Evolutionary conservation across 2,888 invertebrate species (phyloP).

Genomic region (Spisula solida): DNA sequence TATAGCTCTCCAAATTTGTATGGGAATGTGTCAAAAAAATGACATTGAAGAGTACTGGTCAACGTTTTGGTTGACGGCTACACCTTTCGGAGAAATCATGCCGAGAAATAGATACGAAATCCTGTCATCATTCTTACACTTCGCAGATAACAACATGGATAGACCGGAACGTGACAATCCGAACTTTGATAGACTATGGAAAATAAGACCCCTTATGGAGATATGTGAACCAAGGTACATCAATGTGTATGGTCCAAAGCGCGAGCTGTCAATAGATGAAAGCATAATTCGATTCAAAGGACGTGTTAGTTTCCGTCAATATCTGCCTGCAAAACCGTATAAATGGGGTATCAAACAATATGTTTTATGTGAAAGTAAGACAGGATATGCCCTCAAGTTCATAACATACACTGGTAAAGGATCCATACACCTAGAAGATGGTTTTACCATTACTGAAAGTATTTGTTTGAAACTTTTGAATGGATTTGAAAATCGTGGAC

Average conservation of each 20-base stretch:
- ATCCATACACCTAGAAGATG: not conserved
- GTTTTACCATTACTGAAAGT: slow-evolving; percentile 49
- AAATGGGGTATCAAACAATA: not conserved
- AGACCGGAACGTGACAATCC: not conserved
- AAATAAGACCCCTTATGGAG: slow-evolving; percentile 21
- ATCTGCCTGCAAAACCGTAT: slow-evolving; percentile 13
- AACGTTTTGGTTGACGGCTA: slow-evolving; percentile 30
- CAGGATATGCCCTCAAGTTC: slow-evolving; percentile 58
- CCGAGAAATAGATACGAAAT: slow-evolving; percentile 45
- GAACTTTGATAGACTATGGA: slow-evolving; percentile 25
- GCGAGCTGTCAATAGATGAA: slow-evolving; percentile 52
- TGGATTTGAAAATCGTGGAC: slow-evolving; percentile 59
- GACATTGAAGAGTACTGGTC: slow-evolving; percentile 48
- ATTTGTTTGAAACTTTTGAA: not conserved
- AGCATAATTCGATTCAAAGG: slow-evolving; percentile 62
- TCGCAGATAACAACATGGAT: too few species aligned
- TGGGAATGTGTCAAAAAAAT: slow-evolving; percentile 34
- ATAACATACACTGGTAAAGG: slow-evolving; percentile 45
- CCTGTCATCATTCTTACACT: not conserved
- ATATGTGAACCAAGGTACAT: slow-evolving; percentile 31
- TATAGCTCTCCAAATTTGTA: slow-evolving; percentile 30
- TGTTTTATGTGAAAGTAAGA: slow-evolving; percentile 59
- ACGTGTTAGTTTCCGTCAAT: slow-evolving; percentile 45
- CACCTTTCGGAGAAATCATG: slow-evolving; percentile 39
- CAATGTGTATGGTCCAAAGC: slow-evolving; percentile 1